A percentile compares a stretch with the other conserved stretches of the same genome.
Conservation (phyloP, 2,888 invertebrate species). For the Trissolcus japonicus region DNA sequence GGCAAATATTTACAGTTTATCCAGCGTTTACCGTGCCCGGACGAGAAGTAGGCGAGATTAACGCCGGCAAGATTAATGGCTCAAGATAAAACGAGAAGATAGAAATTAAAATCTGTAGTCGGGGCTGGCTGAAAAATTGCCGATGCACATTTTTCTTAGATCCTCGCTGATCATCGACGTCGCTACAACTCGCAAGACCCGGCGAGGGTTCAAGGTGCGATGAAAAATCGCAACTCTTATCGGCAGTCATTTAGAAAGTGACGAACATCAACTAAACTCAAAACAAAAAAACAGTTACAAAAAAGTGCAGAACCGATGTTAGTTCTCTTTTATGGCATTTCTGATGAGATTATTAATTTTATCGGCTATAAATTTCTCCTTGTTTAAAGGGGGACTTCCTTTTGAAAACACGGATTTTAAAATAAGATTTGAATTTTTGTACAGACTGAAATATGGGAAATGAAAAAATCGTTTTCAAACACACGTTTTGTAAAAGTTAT, state of each 20-base stretch:
- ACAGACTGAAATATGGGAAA: too few relatives aligned
- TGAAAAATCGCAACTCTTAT: background rate
- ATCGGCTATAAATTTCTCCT: too few relatives aligned
- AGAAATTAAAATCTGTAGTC: slow-evolving; percentile 36
- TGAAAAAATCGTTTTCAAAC: too few relatives aligned
- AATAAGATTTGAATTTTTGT: too few relatives aligned
- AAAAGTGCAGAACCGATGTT: too few relatives aligned
- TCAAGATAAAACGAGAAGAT: slow-evolving; percentile 40
- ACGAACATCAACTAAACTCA: too few relatives aligned
- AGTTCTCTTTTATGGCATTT: too few relatives aligned
- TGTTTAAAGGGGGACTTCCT: too few relatives aligned
- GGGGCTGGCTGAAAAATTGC: slow-evolving; percentile 12
- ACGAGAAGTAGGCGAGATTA: slow-evolving; percentile 36
- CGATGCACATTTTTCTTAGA: slow-evolving; percentile 13
- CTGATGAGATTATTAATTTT: too few relatives aligned
- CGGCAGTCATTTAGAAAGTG: background rate
- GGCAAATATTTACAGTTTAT: slow-evolving; percentile 42
- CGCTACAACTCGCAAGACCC: slow-evolving; percentile 1
- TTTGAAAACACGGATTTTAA: too few relatives aligned
- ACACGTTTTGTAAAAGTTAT: too few relatives aligned
- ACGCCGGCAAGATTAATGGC: slow-evolving; percentile 43
- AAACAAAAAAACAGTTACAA: too few relatives aligned
- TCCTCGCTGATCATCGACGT: slow-evolving; percentile 10
- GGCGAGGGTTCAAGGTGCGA: slow-evolving; percentile 9
- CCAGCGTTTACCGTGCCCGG: slow-evolving; percentile 28